Base-by-base conservation (phyloP, 2,797 vertebrate species). In the Eulemur coronatus region DNA sequence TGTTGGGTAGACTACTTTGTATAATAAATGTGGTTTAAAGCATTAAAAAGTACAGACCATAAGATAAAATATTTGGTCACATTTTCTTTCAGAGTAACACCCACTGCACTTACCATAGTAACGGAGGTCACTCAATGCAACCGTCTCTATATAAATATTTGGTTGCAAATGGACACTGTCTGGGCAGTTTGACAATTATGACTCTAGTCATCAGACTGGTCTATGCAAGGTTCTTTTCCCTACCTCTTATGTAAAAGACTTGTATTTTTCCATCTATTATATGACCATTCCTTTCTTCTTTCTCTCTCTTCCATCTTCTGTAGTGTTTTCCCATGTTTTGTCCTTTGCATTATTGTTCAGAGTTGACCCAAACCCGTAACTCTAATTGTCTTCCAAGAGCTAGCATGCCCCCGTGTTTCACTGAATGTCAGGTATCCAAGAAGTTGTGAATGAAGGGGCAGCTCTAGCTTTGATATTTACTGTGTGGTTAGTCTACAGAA, bases 81-180 rank as follows among this genome's bases (percentile, higher is more conserved):
- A 48, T 89, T 75, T 92, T 89, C 43, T 92, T 67, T 75, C 9
- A 76, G 70, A 63, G 38, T 61, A 50, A 92, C 70, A 94, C 41
- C 55, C 24, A 14, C 10, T 28, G 6, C 12, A 20, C 30, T 85
- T 85, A 28, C 35, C 43, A 11, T 55, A 48, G 84, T 81, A 70
- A 85, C 84, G 7, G 20, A 48, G 41, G 50, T 63, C 69, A 87
- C 35, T 63, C 28, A 7, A 24, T 65, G 35, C 57, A 75, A 69
- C 46, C 1, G 35, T 84, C 26, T 89, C 33, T 50, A 72, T 52
- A n/a, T 80, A 96, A 92, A 89, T 86, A 92, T 89, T 92, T 89
- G 80, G 65, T 76, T 92, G 94, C 92, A 92, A 81, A 69, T 7
- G 59, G 67, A 69, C 67, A 76, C 35, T 41, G 10, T 84, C 46